These are phyloP conservation scores for Loris lydekkerianus DNA, from an alignment of 2,797 vertebrate species.

Conservation along the genomic window DNA sequence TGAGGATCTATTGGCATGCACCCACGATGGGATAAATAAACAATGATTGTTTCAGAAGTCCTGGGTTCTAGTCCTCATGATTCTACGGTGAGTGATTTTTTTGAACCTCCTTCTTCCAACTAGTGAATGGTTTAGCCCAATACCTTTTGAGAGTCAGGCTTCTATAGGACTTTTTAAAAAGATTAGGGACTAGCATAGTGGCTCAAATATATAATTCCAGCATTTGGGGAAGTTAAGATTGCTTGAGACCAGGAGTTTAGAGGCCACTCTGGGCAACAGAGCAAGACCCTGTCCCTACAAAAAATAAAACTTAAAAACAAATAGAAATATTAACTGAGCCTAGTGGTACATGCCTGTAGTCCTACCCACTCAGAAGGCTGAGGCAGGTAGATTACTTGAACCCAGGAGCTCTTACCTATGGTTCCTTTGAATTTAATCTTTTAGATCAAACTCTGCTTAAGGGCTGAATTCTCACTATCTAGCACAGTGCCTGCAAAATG, in stretches of 20 bases:
- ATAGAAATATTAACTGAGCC: too few species aligned
- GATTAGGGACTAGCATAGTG: too few species aligned
- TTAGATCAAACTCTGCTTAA: conserved; percentile 40
- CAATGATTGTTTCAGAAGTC: neutral
- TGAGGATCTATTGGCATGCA: neutral
- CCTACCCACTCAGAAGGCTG: too few species aligned
- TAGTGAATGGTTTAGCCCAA: neutral
- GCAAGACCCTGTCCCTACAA: too few species aligned
- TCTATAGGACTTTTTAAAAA: neutral
- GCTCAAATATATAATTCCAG: too few species aligned
- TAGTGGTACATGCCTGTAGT: too few species aligned
- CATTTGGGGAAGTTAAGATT: too few species aligned
- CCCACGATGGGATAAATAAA: neutral
- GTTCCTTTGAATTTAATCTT: conserved; percentile 21
- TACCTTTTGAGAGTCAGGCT: neutral
- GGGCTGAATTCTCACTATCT: neutral
- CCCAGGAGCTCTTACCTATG: neutral
- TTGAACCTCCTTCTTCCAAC: neutral
- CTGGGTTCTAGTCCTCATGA: neutral
- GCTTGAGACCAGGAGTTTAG: too few species aligned
- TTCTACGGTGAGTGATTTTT: neutral
- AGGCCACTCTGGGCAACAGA: too few species aligned
- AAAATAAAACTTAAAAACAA: too few species aligned
- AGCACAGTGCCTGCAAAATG: neutral
- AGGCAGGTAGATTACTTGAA: too few species aligned